Conservation (phyloP, 30 jellyfish, hydroid and myxozoan genomes). For the Hydractinia symbiolongicarpus region DNA sequence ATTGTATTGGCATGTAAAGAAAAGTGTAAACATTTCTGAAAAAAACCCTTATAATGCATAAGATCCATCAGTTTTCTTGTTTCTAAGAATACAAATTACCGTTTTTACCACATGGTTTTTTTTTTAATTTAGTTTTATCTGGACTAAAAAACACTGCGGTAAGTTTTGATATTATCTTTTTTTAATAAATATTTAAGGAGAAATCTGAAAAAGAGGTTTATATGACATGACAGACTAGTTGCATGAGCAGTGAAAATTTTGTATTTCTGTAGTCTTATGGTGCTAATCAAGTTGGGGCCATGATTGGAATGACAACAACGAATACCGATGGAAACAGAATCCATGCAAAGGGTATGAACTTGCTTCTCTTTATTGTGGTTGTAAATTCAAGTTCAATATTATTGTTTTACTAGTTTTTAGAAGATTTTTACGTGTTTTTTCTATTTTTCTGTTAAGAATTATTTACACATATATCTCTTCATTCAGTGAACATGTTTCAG, state of each 20-base stretch:
- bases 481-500: no score
- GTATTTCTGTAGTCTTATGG: slow-evolving; percentile 68
- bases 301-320: slow-evolving; percentile 54
- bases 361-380: no score
- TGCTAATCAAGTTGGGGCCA: slow-evolving; percentile 90
- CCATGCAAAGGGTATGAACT: background rate
- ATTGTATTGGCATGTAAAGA: background rate
- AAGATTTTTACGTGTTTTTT: background rate
- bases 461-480: no score
- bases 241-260: no score
- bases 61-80: no score
- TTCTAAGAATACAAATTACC: no score
- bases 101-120: background rate
- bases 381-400: background rate
- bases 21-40: background rate
- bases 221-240: background rate
- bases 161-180: slow-evolving; percentile 2
- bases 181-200: background rate
- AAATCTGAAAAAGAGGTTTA: background rate
- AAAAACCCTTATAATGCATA: no score
- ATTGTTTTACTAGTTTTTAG: background rate
- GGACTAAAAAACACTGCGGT: slow-evolving; percentile 28
- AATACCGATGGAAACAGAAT: slow-evolving; percentile 69
- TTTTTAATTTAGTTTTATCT: slow-evolving; percentile 3
- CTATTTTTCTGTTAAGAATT: background rate